Evolutionary conservation across 1,140 invertebrate genomes (phyloP).

Genomic region (Teleogryllus occipitalis): DNA sequence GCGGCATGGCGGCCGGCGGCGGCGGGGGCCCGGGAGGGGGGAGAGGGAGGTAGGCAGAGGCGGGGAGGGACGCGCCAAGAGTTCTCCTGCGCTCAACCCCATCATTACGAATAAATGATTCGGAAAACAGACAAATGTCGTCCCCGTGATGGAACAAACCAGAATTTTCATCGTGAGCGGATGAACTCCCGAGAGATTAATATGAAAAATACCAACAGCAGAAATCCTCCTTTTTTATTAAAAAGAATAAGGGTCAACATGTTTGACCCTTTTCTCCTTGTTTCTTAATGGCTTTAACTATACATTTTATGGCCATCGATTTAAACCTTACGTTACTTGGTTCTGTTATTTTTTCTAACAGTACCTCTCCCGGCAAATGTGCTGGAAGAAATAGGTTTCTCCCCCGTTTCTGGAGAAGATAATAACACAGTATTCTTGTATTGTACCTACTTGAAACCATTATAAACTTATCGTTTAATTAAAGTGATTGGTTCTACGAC

Average conservation of each 20-base stretch:
- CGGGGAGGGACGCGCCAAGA: not conserved
- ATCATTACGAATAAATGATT: slow-evolving; percentile 2
- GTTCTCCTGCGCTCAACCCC: not conserved
- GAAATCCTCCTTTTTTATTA: not conserved
- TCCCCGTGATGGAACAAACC: not conserved
- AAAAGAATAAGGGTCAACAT: not conserved
- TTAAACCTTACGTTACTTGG: not conserved
- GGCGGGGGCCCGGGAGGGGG: too few species aligned
- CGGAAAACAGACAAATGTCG: slow-evolving; percentile 1
- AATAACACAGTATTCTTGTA: slow-evolving; percentile 5
- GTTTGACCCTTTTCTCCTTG: slow-evolving; percentile 3
- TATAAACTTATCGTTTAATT: slow-evolving; percentile 2
- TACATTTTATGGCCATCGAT: not conserved
- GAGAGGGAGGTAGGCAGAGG: not conserved
- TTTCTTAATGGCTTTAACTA: slow-evolving; percentile 2
- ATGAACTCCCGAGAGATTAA: not conserved
- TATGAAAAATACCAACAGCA: not conserved
- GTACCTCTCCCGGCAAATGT: not conserved
- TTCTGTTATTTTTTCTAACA: slow-evolving; percentile 6
- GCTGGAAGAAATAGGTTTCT: not conserved
- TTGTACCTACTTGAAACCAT: slow-evolving; percentile 4
- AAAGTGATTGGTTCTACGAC: not conserved
- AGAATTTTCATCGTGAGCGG: not conserved
- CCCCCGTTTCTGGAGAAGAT: not conserved
- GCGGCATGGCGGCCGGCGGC: too few species aligned